These are phyloP conservation scores for Clarias laeviceps DNA, from an alignment of 2,797 vertebrate genomes.

Conservation along the genomic window DNA sequence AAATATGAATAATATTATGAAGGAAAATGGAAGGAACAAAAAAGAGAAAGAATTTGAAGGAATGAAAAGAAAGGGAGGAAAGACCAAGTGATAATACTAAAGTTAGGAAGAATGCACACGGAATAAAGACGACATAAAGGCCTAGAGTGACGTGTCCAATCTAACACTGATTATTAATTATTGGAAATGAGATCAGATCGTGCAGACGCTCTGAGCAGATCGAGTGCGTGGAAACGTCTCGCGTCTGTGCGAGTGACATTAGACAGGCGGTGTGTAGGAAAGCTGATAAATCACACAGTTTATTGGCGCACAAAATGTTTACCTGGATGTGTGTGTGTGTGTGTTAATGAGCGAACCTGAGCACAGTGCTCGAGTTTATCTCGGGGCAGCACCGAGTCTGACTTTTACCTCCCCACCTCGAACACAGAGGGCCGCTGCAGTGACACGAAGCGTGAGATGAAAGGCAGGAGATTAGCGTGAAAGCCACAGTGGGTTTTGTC, in stretches of 20 bases:
- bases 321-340: conserved; percentile 50
- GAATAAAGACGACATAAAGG: background rate
- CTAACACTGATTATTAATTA: background rate
- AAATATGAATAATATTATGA: background rate
- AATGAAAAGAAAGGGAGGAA: background rate
- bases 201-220: background rate
- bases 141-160: background rate
- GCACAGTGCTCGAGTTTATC: conserved; percentile 21
- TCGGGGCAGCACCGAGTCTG: background rate
- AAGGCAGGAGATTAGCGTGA: conserved; percentile 65
- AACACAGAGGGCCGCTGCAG: conserved; percentile 45
- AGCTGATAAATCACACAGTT: background rate
- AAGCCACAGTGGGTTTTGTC: conserved; percentile 59
- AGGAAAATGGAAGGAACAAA: background rate
- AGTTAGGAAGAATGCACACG: background rate
- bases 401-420: conserved; percentile 28
- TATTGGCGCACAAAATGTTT: background rate
- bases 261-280: background rate
- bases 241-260: background rate
- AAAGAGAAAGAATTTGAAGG: background rate
- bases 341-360: conserved; percentile 34
- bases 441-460: conserved; percentile 58
- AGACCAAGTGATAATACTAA: background rate
- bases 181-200: background rate
- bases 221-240: background rate